Evolutionary conservation across 2,888 invertebrate species (phyloP).

Genomic region (Acronicta alni): DNA sequence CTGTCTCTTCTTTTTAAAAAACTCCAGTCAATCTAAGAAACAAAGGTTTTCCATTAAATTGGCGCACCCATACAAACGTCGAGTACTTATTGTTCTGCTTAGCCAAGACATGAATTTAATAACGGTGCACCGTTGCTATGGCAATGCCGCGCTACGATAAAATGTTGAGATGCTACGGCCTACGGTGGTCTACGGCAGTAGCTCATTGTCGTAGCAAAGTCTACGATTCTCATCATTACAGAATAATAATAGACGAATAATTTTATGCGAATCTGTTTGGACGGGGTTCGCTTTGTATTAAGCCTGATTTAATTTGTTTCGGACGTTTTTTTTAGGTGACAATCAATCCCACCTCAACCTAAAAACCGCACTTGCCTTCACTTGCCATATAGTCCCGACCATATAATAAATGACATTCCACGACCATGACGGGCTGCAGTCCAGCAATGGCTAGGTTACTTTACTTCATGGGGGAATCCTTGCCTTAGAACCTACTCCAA

Average conservation of each 20-base stretch:
- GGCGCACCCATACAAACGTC: conserved; percentile 31
- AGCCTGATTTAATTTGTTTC: too few relatives aligned
- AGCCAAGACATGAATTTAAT: conserved; percentile 43
- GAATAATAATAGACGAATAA: neutral
- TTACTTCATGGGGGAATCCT: too few relatives aligned
- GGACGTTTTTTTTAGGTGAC: too few relatives aligned
- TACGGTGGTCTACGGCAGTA: conserved; percentile 27
- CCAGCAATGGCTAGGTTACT: too few relatives aligned
- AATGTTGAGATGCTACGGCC: conserved; percentile 23
- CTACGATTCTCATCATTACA: conserved; percentile 3
- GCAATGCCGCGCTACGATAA: conserved; percentile 22
- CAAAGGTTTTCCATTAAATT: conserved; percentile 35
- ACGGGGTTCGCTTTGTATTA: too few relatives aligned
- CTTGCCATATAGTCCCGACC: too few relatives aligned
- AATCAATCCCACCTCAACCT: too few relatives aligned
- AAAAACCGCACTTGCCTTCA: too few relatives aligned
- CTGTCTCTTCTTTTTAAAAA: neutral
- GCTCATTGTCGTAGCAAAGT: conserved; percentile 12
- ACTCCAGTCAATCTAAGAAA: conserved; percentile 11
- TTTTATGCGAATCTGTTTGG: neutral
- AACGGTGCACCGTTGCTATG: conserved; percentile 30
- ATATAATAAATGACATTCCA: too few relatives aligned
- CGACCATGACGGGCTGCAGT: too few relatives aligned
- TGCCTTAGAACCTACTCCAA: too few relatives aligned
- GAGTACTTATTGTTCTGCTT: conserved; percentile 38